phyloP scores from a whole-genome alignment of 2,113 vertebrate genomes.

The Myotis yumanensis region DNA sequence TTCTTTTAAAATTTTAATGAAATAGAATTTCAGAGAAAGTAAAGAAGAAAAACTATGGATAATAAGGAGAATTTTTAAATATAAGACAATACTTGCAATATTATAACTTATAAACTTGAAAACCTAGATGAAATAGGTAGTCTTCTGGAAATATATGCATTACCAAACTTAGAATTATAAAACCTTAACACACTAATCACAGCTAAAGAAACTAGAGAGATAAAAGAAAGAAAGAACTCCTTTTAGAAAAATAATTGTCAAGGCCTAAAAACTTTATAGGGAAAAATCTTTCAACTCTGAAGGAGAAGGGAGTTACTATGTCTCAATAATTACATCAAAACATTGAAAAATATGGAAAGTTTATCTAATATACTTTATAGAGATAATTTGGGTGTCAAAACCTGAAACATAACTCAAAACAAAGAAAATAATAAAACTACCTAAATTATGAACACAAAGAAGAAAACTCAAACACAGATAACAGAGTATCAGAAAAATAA shows the following conservation, averaged over 20 bases:
- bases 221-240: not conserved
- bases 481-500: not conserved
- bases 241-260: not conserved
- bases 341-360: not conserved
- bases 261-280: constrained; percentile 15
- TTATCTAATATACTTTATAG: constrained; percentile 27
- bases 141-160: not conserved
- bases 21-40: constrained; percentile 23
- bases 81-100: constrained; percentile 35
- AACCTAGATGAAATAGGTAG: not conserved
- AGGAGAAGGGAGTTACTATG: not conserved
- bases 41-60: not conserved
- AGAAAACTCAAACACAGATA: constrained; percentile 37
- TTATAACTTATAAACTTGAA: constrained; percentile 22
- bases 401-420: not conserved
- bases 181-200: constrained; percentile 3
- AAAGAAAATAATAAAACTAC: not conserved
- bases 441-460: not conserved
- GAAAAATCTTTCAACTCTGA: not conserved
- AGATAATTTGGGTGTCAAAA: not conserved
- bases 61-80: constrained; percentile 39
- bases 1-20: constrained; percentile 23
- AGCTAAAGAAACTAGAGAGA: not conserved
- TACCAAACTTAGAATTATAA: constrained; percentile 31
- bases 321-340: constrained; percentile 36